Base-by-base conservation (phyloP, 1,140 invertebrate species). In the Drosophila bocki region DNA sequence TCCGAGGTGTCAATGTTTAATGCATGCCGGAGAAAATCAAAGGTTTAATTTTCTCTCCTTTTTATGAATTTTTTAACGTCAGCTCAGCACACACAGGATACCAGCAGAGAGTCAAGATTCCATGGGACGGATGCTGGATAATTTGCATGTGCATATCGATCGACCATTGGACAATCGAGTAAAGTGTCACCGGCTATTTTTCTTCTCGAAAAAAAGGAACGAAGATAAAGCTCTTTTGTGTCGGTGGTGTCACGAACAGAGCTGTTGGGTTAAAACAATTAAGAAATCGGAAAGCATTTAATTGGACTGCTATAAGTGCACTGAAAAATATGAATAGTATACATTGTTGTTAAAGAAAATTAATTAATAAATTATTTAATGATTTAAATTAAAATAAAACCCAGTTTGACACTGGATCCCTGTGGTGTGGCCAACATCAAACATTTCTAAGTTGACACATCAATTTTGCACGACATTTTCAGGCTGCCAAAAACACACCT, bases 1-100 rank as follows among this genome's bases (percentile, higher is more conserved):
- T 50, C n/a, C 7, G 29, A 35, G 78, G 74, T 85, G 75, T 79
- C 78, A 82, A 88, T 88, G 75, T 85, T 81, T 88, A 88, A 87
- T 90, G 80, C 72, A 80, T 44, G 47, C 29, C 32, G 35, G 9
- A 26, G 32, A 33, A 78, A 64, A 45, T 83, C 71, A 47, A 51
- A 64, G 61, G 54, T 54, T 69, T 53, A 26, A 17, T 29, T 26
- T 39, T 44, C 42, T 17, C 15, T 12, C 19, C 19, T 50, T 65
- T 75, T 51, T 41, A 75, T 75, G 48, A 63, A 75, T 61, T 54
- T 75, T 62, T 75, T 12, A 75, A 37, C 13, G 19, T 8, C 48
- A 15, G 15, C 45, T 51, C 32, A 61, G 56, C 45, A 61, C 26
- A 61, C 26, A 54, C 70, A 22, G 56, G 65, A 26, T 41, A 32